These are phyloP conservation scores for Paedocypris micromegethes DNA, from an alignment of 2,797 vertebrate species.

Conservation along the genomic window DNA sequence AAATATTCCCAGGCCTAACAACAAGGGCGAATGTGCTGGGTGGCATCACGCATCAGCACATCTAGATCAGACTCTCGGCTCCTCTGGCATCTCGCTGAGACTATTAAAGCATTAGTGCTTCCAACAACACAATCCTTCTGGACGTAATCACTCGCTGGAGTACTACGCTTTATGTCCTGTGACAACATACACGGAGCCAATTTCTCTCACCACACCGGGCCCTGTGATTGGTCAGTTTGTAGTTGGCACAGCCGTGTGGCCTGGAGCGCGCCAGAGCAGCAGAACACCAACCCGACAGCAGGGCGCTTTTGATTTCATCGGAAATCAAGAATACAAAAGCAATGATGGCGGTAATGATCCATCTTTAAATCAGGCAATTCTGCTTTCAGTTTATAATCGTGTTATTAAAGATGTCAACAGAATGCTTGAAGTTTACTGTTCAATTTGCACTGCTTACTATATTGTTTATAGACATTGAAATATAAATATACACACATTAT, in stretches of 20 bases:
- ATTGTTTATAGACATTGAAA: too few species aligned
- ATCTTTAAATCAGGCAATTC: too few species aligned
- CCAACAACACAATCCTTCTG: constrained; percentile 16
- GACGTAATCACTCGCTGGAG: constrained; percentile 4
- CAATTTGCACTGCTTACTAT: too few species aligned
- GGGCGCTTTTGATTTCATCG: constrained; percentile 9
- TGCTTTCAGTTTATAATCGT: too few species aligned
- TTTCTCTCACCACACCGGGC: constrained; percentile 1
- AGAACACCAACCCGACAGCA: constrained; percentile 7
- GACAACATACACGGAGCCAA: neutral
- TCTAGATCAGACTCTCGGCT: constrained; percentile 17
- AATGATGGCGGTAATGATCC: too few species aligned
- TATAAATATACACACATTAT: too few species aligned
- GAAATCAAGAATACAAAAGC: neutral
- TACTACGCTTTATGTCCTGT: constrained; percentile 1
- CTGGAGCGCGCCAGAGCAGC: neutral
- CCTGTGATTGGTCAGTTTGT: constrained; percentile 1
- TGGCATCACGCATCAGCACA: constrained; percentile 33
- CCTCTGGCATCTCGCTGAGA: constrained; percentile 28
- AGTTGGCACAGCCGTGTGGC: constrained; percentile 19
- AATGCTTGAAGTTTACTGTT: too few species aligned
- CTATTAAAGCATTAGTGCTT: constrained; percentile 22
- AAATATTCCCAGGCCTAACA: constrained; percentile 1
- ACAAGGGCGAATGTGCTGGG: constrained; percentile 25
- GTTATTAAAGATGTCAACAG: too few species aligned